Base-by-base conservation (phyloP, 2,888 invertebrate species). In the Eupithecia abbreviata region DNA sequence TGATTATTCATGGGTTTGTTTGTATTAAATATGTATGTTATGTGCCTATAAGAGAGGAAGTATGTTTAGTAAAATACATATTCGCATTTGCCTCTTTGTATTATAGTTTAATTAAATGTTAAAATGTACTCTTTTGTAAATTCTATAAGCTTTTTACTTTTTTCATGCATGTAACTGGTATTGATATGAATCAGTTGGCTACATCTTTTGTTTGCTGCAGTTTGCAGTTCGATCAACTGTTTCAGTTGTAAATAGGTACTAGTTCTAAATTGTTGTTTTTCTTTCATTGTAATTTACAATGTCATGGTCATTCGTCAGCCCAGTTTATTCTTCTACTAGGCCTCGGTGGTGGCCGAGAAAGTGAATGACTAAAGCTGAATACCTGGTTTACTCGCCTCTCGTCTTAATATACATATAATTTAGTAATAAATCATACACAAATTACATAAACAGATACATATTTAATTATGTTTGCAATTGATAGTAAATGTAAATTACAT, bases 401-500 rank as follows among this genome's bases (percentile, higher is more conserved):
- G 6, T 6, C 51, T 9, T 58, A 55, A n/a, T n/a, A n/a, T n/a
- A 18, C 18, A 58, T 18, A 18, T 58, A 18, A 58, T 18, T 58
- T 58, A 7, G 62, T 6, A 10, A 51, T 51, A 51, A 51, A 62
- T 62, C 62, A 62, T 51, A 1, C 1, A 51, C 30, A 4, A 2
- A 62, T 10, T 62, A 62, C 9, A 18, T 58, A 58, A 58, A 62
- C 62, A 58, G 7, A 42, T 66, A 42, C 15, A 66, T 42, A 73
- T 65, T 58, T 78, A 75, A 79, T 79, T 71, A 80, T 72, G 67
- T 69, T 71, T 76, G 71, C 69, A 73, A 18, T 66, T 41, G 15
- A 66, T 66, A 6, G 72, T 77, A 65, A 69, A 77, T 67, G 77
- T 77, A 77, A 79, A 77, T 79, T 58, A 74, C 71, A 77, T 79